A percentile compares a stretch with the other conserved stretches of the same genome.
These are phyloP conservation scores for Phanerotoma sp. DNA, from an alignment of 2,888 invertebrate species.

Conservation along the genomic window DNA sequence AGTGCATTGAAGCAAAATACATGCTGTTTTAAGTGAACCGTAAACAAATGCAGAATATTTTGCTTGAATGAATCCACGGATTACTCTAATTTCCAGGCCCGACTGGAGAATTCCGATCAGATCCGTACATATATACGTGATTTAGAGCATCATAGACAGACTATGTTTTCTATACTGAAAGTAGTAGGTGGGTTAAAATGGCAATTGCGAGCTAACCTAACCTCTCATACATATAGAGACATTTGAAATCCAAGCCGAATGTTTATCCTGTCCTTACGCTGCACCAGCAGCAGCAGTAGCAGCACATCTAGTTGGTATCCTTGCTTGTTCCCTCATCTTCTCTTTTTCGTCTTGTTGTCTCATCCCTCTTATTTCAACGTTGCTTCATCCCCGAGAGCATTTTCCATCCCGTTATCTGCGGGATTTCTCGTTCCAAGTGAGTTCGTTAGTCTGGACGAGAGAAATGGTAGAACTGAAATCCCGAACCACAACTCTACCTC, in stretches of 20 bases:
- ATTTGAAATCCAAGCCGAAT: constrained; percentile 18
- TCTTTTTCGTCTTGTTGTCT: constrained; percentile 16
- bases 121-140: constrained; percentile 15
- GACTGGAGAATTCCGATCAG: constrained; percentile 13
- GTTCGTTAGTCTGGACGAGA: constrained; percentile 46
- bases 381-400: constrained; percentile 43
- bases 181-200: constrained; percentile 17
- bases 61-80: constrained; percentile 4
- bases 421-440: constrained; percentile 39
- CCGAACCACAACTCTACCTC: constrained; percentile 7
- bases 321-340: too few species aligned
- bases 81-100: constrained; percentile 21
- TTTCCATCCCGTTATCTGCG: constrained; percentile 50
- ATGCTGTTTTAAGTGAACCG: neutral
- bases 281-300: too few species aligned
- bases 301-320: too few species aligned
- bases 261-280: constrained; percentile 32
- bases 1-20: neutral
- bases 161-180: too few species aligned
- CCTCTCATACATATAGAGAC: neutral
- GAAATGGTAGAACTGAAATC: constrained; percentile 31
- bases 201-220: constrained; percentile 29
- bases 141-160: neutral
- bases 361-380: constrained; percentile 9
- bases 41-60: constrained; percentile 1